Evolutionary conservation across 2,797 vertebrate species (phyloP), one percentile per base, ranked within the genome.

Genomic region (Setipinna tenuifilis): DNA sequence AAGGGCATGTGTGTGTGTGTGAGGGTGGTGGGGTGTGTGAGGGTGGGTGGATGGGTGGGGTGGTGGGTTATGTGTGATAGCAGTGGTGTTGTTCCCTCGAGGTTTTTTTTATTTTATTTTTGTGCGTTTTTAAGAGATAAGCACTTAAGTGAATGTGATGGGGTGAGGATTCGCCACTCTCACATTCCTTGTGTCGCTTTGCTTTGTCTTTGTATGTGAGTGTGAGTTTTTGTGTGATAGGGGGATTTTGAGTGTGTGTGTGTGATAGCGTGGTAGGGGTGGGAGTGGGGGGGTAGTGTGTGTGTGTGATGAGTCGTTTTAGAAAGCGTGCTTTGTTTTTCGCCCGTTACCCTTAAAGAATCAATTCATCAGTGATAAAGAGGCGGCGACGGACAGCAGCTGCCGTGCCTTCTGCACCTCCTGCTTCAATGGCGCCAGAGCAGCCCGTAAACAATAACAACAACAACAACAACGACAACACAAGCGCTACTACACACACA

Each of bases 331-430:
- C 31, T 54, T 82, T 83, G 85, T 85, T 86, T 83, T 87, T 58
- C 80, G 80, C 62, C 35, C 46, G 82, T 86, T 86, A 84, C 84
- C 75, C 50, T 78, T 85, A 59, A 71, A 89, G 86, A 89, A 83
- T 85, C 46, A 87, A 85, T 35, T 81, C 57, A 48, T 88, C 75
- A 83, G 46, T 84, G 84, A 59, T 87, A 62, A 83, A 86, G 80
- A 84, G 83, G n/a, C 54, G 25, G 83, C 62, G n/a, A 58, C 50
- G 65, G 61, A 48, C 44, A 86, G 83, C 88, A 87, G 83, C 86
- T 88, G 88, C 82, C 41, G 11, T 11, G 2, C 23, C 12, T 83
- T 50, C 25, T 59, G 54, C 83, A 44, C 68, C 19, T 57, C 58
- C 85, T 83, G 86, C 87, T 80, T 50, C 86, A 85, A 48, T 23